These are phyloP conservation scores for Leptura quadrifasciata DNA, from an alignment of 2,888 invertebrate species.

Conservation along the genomic window DNA sequence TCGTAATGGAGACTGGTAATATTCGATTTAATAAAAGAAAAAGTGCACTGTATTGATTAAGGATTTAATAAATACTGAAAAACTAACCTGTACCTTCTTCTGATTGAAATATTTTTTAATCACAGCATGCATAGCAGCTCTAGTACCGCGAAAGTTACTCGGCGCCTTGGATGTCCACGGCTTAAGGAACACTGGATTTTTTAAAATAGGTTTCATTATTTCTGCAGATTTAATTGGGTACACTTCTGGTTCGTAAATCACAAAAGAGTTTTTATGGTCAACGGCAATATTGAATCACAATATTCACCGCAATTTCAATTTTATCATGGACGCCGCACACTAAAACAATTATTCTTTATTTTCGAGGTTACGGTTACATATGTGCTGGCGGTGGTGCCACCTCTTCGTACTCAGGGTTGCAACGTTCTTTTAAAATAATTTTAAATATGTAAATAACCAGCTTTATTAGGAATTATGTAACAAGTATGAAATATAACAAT, in stretches of 20 bases:
- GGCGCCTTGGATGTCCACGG: conserved; percentile 25
- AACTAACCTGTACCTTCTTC: not conserved
- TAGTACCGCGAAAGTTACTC: conserved; percentile 21
- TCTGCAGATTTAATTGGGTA: no score
- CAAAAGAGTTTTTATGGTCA: not conserved
- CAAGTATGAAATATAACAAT: not conserved
- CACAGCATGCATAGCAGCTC: not conserved
- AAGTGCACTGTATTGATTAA: no score
- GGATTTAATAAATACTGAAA: not conserved
- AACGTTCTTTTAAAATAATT: not conserved
- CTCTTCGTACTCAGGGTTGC: not conserved
- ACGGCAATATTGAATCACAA: not conserved
- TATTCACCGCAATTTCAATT: not conserved
- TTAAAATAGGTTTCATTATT: not conserved
- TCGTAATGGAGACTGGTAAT: no score
- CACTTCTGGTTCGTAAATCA: not conserved
- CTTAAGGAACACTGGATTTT: conserved; percentile 12
- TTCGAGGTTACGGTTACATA: not conserved
- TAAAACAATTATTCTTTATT: no score
- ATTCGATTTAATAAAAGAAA: no score
- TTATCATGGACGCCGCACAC: not conserved
- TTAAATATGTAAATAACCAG: not conserved
- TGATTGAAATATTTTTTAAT: not conserved
- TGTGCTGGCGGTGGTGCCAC: not conserved
- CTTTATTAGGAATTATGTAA: not conserved